Evolutionary conservation across 2,113 vertebrate genomes (phyloP).

Genomic region (Anseranas semipalmata): DNA sequence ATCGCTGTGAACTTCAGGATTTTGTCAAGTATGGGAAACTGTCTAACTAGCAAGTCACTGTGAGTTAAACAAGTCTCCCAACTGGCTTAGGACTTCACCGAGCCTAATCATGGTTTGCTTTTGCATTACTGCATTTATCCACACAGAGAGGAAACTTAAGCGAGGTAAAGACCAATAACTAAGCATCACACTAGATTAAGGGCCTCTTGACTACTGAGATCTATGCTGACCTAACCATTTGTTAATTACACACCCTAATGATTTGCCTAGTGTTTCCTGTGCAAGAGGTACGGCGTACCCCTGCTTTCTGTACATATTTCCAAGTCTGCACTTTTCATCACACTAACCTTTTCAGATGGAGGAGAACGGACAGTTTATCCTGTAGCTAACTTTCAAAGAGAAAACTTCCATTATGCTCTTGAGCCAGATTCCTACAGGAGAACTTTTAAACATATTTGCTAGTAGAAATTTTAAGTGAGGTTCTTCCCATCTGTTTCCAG

Average conservation of each 20-base stretch:
- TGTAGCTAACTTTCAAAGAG: not conserved
- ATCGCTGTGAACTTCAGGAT: not conserved
- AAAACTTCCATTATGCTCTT: not conserved
- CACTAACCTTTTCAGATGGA: not conserved
- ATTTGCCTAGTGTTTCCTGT: not conserved
- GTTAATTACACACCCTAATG: not conserved
- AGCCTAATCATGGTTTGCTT: not conserved
- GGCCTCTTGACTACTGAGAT: not conserved
- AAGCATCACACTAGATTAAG: not conserved
- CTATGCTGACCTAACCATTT: not conserved
- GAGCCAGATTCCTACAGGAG: accelerated
- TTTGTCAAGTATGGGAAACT: not conserved
- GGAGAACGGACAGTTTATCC: not conserved
- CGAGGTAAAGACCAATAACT: not conserved
- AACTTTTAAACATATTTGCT: not conserved
- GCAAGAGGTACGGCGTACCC: not conserved
- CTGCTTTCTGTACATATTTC: not conserved
- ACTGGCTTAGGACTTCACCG: not conserved
- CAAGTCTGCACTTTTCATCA: not conserved
- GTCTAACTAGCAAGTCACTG: not conserved
- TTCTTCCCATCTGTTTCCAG: not conserved
- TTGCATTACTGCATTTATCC: not conserved
- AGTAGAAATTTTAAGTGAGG: not conserved
- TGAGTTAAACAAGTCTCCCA: not conserved
- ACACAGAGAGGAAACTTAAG: not conserved